Evolutionary conservation across 2,113 vertebrate genomes (phyloP).

Genomic region (Bubo blakistoni): DNA sequence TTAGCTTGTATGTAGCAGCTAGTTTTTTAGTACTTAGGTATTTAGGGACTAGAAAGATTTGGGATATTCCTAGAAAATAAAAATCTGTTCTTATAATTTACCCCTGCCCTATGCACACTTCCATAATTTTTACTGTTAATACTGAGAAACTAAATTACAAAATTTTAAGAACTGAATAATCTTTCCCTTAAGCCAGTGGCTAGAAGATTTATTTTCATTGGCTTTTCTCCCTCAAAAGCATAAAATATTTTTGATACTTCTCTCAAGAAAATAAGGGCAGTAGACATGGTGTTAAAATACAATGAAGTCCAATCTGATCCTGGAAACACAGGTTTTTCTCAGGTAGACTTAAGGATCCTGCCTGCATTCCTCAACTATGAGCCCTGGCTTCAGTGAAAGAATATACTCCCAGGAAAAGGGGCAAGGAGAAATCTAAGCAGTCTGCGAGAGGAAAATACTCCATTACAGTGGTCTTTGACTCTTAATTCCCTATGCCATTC

Average conservation of each 20-base stretch:
- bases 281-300: not conserved
- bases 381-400: not conserved
- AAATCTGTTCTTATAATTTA: not conserved
- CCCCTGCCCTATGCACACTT: not conserved
- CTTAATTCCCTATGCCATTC: not conserved
- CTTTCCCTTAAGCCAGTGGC: not conserved
- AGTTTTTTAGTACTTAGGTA: not conserved
- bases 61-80: not conserved
- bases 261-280: not conserved
- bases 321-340: not conserved
- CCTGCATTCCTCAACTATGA: not conserved
- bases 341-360: not conserved
- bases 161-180: not conserved
- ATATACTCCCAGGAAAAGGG: not conserved
- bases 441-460: not conserved
- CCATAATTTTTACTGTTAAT: not conserved
- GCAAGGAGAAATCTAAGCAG: constrained; percentile 11
- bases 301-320: not conserved
- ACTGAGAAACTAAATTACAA: not conserved
- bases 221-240: not conserved
- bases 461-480: not conserved
- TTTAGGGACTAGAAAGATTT: not conserved
- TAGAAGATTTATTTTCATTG: not conserved
- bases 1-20: not conserved
- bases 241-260: not conserved